These are phyloP conservation scores for Dichetophora obliterata DNA, from an alignment of 2,888 invertebrate species.

Conservation along the genomic window DNA sequence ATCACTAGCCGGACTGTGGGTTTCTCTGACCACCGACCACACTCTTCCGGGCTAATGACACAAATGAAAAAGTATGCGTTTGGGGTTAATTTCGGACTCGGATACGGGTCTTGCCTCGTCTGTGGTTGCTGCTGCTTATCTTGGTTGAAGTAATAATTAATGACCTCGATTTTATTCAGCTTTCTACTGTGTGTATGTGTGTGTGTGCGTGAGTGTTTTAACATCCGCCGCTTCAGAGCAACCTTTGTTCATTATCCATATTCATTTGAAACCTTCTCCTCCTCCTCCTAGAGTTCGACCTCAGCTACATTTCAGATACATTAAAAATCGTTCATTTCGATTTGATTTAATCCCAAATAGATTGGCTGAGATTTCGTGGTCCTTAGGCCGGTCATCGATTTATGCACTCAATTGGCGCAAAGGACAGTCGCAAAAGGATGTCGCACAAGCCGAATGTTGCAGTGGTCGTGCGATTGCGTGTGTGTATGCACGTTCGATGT, in stretches of 20 bases:
- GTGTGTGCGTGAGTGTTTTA: neutral
- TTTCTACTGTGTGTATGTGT: neutral
- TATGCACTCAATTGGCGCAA: conserved; percentile 62
- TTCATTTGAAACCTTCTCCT: neutral
- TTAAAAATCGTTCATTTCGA: conserved; percentile 71
- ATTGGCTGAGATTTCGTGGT: conserved; percentile 56
- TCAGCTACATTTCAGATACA: conserved; percentile 52
- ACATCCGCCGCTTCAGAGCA: neutral
- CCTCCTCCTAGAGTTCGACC: neutral
- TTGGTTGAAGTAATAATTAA: conserved; percentile 69
- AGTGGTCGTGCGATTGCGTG: too few relatives aligned
- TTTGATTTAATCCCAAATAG: conserved; percentile 70
- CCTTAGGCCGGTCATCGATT: conserved; percentile 53
- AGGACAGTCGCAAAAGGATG: conserved; percentile 18
- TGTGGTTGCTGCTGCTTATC: conserved; percentile 58
- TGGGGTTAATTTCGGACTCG: conserved; percentile 57
- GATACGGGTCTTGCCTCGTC: conserved; percentile 27
- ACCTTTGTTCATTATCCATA: conserved; percentile 4
- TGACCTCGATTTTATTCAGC: conserved; percentile 67
- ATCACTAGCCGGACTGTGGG: neutral
- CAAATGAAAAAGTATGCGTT: conserved; percentile 58
- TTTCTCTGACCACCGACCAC: conserved; percentile 54
- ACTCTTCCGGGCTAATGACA: conserved; percentile 60
- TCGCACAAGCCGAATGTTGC: neutral
- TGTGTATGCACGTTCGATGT: too few relatives aligned